Evolutionary conservation across 2,797 vertebrate species (phyloP).

Genomic region (Spinus pinus): DNA sequence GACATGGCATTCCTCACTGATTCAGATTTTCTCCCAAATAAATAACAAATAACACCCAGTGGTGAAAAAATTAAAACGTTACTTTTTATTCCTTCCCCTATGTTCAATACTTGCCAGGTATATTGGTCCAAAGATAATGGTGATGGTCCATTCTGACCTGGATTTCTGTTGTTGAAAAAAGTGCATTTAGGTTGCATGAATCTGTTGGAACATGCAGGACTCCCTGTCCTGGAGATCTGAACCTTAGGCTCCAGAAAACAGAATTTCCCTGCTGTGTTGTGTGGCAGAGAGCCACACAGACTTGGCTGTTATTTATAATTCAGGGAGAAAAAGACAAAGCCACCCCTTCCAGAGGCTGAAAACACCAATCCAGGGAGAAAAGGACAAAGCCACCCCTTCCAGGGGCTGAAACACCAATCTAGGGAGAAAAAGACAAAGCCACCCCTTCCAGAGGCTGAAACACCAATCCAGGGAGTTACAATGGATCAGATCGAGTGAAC

Average conservation of each 20-base stretch:
- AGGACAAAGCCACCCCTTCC: not conserved
- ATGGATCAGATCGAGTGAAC: not conserved
- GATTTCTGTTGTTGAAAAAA: not conserved
- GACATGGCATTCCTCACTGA: constrained; percentile 11
- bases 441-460: not conserved
- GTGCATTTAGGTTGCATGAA: not conserved
- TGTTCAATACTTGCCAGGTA: not conserved
- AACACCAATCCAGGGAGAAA: not conserved
- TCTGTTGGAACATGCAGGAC: not conserved
- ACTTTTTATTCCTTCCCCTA: not conserved
- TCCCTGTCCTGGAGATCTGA: not conserved
- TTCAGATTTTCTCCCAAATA: constrained; percentile 14
- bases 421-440: not conserved
- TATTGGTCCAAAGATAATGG: not conserved
- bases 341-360: not conserved
- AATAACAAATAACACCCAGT: not conserved
- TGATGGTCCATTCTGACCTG: not conserved
- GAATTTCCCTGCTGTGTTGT: not conserved
- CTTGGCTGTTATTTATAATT: not conserved
- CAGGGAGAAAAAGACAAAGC: not conserved
- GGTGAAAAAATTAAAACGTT: not conserved
- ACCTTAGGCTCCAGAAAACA: not conserved
- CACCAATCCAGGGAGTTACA: not conserved
- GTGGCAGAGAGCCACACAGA: not conserved
- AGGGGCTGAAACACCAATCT: not conserved